These are phyloP conservation scores for Drosophila lowei DNA, from an alignment of 1,140 invertebrate genomes.

Conservation along the genomic window DNA sequence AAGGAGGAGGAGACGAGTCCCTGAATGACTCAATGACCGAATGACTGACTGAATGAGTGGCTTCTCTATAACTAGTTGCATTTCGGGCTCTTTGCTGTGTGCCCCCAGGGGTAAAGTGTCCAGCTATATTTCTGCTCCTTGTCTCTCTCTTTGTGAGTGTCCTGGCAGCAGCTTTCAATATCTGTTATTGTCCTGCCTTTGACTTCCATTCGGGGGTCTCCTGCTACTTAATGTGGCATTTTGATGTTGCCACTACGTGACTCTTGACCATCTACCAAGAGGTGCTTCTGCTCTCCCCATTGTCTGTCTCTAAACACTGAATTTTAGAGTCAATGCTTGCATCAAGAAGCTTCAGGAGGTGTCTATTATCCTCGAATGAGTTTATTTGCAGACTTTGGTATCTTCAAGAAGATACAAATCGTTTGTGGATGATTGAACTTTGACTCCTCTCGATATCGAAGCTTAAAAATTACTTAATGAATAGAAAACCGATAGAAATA, in stretches of 20 bases:
- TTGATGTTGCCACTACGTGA: conserved; percentile 65
- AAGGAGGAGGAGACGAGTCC: background rate
- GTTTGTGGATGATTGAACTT: too few relatives aligned
- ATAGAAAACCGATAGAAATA: too few relatives aligned
- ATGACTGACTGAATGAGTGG: conserved; percentile 11
- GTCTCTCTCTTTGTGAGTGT: conserved; percentile 13
- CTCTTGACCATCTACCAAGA: conserved; percentile 15
- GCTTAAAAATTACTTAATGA: too few relatives aligned
- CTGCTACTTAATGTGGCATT: conserved; percentile 60
- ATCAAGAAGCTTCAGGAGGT: too few relatives aligned
- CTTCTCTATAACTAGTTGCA: conserved; percentile 51
- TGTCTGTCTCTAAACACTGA: background rate
- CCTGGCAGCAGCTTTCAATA: conserved; percentile 56
- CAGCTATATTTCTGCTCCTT: conserved; percentile 6
- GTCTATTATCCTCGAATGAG: too few relatives aligned
- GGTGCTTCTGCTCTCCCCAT: conserved; percentile 19
- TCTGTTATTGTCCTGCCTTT: conserved; percentile 65
- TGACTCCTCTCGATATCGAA: too few relatives aligned
- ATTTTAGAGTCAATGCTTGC: too few relatives aligned
- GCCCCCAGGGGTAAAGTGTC: conserved; percentile 28
- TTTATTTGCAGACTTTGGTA: too few relatives aligned
- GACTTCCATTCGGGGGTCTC: conserved; percentile 26
- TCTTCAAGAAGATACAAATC: too few relatives aligned
- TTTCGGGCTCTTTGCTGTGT: conserved; percentile 20
- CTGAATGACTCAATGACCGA: background rate